phyloP scores from a whole-genome alignment of 2,797 vertebrate species.

The Furcifer pardalis region DNA sequence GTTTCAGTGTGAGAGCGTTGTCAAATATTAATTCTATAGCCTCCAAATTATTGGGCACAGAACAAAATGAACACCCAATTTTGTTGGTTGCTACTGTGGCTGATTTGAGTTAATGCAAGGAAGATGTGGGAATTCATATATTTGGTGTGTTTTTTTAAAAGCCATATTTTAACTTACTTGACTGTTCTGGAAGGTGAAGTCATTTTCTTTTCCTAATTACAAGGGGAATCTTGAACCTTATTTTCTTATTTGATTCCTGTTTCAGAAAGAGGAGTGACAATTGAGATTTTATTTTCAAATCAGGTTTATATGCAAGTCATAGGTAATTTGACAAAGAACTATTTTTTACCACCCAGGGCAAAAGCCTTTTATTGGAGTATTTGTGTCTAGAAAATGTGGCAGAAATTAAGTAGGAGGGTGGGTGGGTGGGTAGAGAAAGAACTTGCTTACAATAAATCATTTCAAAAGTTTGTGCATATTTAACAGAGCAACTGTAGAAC shows the following conservation, averaged over 20 bases:
- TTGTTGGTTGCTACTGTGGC: constrained; percentile 65
- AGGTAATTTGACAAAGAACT: not conserved
- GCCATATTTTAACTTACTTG: constrained; percentile 77
- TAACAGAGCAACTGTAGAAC: constrained; percentile 63
- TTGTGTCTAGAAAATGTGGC: constrained; percentile 49
- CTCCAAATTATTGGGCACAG: constrained; percentile 78
- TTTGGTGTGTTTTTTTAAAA: constrained; percentile 47
- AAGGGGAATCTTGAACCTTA: constrained; percentile 73
- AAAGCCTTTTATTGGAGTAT: constrained; percentile 19
- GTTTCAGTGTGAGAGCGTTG: constrained; percentile 78
- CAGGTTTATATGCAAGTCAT: constrained; percentile 15
- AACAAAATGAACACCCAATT: constrained; percentile 74
- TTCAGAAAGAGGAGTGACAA: constrained; percentile 53
- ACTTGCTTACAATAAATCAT: constrained; percentile 10
- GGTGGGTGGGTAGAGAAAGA: not conserved
- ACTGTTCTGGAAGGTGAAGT: constrained; percentile 74
- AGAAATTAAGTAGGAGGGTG: constrained; percentile 48
- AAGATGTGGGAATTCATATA: constrained; percentile 58
- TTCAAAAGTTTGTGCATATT: constrained; percentile 48
- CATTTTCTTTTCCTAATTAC: constrained; percentile 76
- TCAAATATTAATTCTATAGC: constrained; percentile 85
- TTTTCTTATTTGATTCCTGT: constrained; percentile 76
- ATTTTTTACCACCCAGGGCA: not conserved
- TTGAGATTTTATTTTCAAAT: not conserved
- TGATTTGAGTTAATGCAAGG: constrained; percentile 77